Evolutionary conservation across 2,888 invertebrate species (phyloP), one percentile per base, ranked within the genome.

Genomic region (Rhingia campestris): DNA sequence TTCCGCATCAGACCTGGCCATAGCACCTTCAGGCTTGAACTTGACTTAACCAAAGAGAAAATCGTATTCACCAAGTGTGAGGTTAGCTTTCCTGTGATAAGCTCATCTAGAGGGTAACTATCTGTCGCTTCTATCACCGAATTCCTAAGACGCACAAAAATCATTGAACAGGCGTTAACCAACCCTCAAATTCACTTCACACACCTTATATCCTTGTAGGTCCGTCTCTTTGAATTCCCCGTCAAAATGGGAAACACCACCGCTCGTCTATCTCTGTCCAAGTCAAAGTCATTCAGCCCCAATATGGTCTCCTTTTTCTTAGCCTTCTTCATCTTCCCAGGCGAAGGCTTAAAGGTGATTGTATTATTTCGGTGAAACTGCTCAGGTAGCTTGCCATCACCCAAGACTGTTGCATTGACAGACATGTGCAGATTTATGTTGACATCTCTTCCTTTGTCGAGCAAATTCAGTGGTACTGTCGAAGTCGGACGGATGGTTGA

Each of bases 381-480:
- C 33, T 61, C 61, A 0, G 81, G 74, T 6, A 86, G 6, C 9
- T 85, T 74, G 6, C 10, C 39, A 3, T 90, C 88, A 0, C 88
- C 88, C 14, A 88, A 87, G 0, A 90, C 87, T n/a, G 88, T 88
- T 3, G 90, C 91, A 76, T 89, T 89, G 14, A 90, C 87, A 4
- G 88, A 87, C 5, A 90, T 88, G 58, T 90, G 91, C 5, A 91
- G 73, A 32, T 89, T 89, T 4, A 90, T 85, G 33, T 86, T 85
- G 0, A 86, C 64, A 5, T 86, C 39, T 33, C 88, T 87, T 3
- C 86, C 81, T 9, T 80, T 85, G 7, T 69, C 49, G 1, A 53
- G 47, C 0, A 84, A 33, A 22, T 70, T 81, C 0, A 79, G 45
- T 0, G 75, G 72, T n/a, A 37, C 43, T 6, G 56, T 9, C 0